Evolutionary conservation across 92 coral and sea anemone species (phyloP).

Genomic region (Bergia sp.): DNA sequence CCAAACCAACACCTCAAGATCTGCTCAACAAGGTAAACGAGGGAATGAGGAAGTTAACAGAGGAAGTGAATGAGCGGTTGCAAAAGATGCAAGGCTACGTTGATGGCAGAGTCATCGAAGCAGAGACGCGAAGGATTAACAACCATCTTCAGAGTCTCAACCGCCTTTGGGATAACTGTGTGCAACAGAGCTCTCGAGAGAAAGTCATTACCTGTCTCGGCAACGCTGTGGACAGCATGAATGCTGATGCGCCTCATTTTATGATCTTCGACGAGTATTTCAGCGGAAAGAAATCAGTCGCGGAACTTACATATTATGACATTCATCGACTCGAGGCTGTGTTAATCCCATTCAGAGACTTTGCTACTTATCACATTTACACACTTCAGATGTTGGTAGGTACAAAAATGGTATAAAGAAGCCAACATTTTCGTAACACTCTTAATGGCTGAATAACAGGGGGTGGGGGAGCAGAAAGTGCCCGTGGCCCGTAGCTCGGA

Average conservation of each 20-base stretch:
- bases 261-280: background rate
- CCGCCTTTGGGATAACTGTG: background rate
- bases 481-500: too few relatives aligned
- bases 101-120: background rate
- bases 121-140: background rate
- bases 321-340: constrained; percentile 1
- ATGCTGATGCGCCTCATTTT: background rate
- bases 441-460: too few relatives aligned
- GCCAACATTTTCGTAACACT: too few relatives aligned
- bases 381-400: background rate
- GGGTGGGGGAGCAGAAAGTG: too few relatives aligned
- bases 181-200: background rate
- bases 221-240: background rate
- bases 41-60: background rate
- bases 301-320: background rate
- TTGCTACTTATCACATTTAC: background rate
- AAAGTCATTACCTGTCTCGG: background rate
- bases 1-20: background rate
- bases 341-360: background rate
- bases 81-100: background rate
- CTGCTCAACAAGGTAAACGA: background rate
- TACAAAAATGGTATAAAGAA: too few relatives aligned
- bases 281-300: background rate
- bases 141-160: background rate
- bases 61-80: background rate